Percentiles rank a stretch among this genome's conserved stretches.
Evolutionary conservation across 35 echinoderm and acorn worm genomes (phyloP).

Genomic region (Patiria miniata): DNA sequence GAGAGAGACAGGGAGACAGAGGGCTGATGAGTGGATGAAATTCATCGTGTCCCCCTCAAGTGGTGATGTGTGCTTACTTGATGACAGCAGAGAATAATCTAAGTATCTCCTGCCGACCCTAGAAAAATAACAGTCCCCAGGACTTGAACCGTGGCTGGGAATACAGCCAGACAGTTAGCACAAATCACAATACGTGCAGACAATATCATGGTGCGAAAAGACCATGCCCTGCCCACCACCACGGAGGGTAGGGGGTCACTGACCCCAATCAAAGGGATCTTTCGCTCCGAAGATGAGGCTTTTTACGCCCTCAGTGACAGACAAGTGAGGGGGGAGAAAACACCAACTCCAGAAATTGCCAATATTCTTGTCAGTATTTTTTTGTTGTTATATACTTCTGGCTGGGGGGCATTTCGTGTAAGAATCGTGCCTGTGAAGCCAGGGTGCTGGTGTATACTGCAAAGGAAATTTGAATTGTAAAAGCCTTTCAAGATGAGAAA

Average conservation of each 20-base stretch:
- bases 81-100: neutral
- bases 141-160: slow-evolving; percentile 1
- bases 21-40: neutral
- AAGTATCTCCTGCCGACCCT: neutral
- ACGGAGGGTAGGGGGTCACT: neutral
- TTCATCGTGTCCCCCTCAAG: neutral
- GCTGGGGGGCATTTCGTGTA: no score
- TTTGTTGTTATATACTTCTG: no score
- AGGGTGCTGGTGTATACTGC: no score
- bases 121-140: slow-evolving; percentile 19
- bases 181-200: neutral
- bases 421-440: no score
- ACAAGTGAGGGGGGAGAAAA: neutral
- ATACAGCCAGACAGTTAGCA: neutral
- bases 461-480: slow-evolving; percentile 15
- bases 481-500: no score
- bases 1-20: neutral
- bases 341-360: neutral
- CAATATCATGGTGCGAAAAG: neutral
- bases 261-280: slow-evolving; percentile 13
- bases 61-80: neutral
- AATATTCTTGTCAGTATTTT: no score
- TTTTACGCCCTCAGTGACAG: slow-evolving; percentile 7
- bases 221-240: neutral
- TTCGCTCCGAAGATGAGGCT: neutral